Evolutionary conservation across 2,888 invertebrate species (phyloP), one percentile per base, ranked within the genome.

Genomic region (Cheilosia scutellata): DNA sequence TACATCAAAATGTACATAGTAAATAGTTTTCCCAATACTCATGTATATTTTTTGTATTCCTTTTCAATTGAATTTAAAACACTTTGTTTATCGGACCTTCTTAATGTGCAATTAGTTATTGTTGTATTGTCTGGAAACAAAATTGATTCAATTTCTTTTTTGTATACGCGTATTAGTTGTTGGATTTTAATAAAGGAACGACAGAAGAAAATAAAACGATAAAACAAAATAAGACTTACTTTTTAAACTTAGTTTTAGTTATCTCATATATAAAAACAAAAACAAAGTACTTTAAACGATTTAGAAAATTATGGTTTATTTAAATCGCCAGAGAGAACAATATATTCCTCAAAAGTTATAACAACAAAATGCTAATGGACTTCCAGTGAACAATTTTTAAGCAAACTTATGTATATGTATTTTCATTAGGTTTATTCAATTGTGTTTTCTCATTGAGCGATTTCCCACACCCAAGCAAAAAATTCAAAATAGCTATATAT

Each of bases 331-430:
- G 47, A 49, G 25, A 53, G 53, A 63, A 44, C 31, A 16, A 37
- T 44, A 37, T 44, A 47, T 53, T 53, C 37, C 57, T 58, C 60
- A 58, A 40, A 58, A 51, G 20, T 27, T 27, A 63, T 55, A 82
- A 87, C 89, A 89, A 89, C 89, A 88, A 88, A 89, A 89, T 88
- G 87, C 90, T 88, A 89, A 90, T 87, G 90, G 90, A 91, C 91
- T 90, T 90, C 90, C 90, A 90, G 91, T 90, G 91, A 90, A 87
- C 51, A 47, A 44, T 82, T 63, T 20, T 55, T 66, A 63, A 66
- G 31, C 11, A 68, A 33, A n/a, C 53, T 60, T 76, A 55, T 40
- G 53, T 68, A 44, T 42, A 25, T 33, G 68, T 55, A 63, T 6
- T 58, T 71, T 49, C 9, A n/a, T 57, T 58, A 58, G 42, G 9